These are phyloP conservation scores for Drepanosiphum platanoidis DNA, from an alignment of 2,888 invertebrate species.

Conservation along the genomic window DNA sequence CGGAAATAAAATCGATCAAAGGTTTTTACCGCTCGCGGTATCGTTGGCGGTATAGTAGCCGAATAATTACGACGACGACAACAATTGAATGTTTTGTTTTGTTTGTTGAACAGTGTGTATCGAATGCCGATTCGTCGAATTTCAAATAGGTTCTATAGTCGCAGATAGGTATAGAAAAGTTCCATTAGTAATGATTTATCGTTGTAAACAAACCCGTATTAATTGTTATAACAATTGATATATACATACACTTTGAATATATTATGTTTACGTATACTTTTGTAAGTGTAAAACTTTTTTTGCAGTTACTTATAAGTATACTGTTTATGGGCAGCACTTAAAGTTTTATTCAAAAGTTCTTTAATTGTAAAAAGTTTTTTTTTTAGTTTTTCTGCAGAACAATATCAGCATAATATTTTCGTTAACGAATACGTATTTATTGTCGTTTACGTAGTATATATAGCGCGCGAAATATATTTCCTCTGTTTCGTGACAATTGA, in stretches of 20 bases:
- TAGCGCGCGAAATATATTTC: not conserved
- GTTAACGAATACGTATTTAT: conserved; percentile 7
- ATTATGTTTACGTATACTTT: not conserved
- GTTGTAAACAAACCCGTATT: not conserved
- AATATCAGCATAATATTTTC: not conserved
- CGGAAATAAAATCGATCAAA: not conserved
- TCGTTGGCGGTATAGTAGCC: no score
- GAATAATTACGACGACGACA: not conserved
- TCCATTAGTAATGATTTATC: not conserved
- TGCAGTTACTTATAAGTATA: not conserved
- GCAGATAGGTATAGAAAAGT: not conserved
- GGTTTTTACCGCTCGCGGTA: no score
- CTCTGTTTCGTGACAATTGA: not conserved
- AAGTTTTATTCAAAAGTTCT: not conserved
- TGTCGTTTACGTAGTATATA: not conserved
- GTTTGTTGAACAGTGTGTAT: no score
- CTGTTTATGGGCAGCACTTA: not conserved
- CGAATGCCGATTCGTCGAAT: not conserved
- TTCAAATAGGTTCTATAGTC: no score
- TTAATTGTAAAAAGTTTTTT: not conserved
- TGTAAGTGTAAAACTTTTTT: not conserved
- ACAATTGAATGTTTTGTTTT: not conserved
- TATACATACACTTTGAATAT: not conserved
- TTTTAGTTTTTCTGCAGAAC: not conserved
- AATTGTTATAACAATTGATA: not conserved